Evolutionary conservation across 1,140 invertebrate species (phyloP).

Genomic region (Dinoponera quadriceps): DNA sequence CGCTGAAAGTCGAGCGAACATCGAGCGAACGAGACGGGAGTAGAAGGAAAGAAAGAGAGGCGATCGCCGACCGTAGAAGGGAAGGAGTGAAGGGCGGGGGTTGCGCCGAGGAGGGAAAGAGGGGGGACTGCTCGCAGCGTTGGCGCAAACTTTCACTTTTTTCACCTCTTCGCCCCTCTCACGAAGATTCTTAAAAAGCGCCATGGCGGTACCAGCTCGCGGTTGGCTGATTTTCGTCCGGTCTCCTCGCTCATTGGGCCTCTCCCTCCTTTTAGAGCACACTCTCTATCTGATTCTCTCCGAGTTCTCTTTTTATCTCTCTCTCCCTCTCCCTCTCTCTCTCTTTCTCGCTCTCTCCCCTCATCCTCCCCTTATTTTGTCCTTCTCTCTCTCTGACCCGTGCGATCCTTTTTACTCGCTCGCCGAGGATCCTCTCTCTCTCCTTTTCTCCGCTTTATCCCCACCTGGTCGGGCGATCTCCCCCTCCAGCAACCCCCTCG

Average conservation of each 20-base stretch:
- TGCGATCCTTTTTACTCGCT: slow-evolving; percentile 55
- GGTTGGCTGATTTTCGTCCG: slow-evolving; percentile 79
- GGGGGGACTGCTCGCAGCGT: slow-evolving; percentile 52
- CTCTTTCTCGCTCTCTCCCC: slow-evolving; percentile 14
- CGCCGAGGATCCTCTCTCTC: slow-evolving; percentile 63
- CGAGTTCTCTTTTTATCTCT: slow-evolving; percentile 24
- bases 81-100: slow-evolving; percentile 51
- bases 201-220: slow-evolving; percentile 68
- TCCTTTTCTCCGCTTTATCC: slow-evolving; percentile 62
- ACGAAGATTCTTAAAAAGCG: slow-evolving; percentile 64
- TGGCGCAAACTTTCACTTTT: slow-evolving; percentile 83
- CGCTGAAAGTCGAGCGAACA: slow-evolving; percentile 20
- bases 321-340: slow-evolving; percentile 29
- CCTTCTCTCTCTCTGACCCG: slow-evolving; percentile 31
- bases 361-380: neutral
- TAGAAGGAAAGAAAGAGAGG: slow-evolving; percentile 28
- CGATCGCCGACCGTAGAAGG: slow-evolving; percentile 17
- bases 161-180: slow-evolving; percentile 75
- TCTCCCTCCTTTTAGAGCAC: slow-evolving; percentile 59
- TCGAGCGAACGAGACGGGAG: slow-evolving; percentile 1
- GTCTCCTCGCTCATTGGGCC: slow-evolving; percentile 75
- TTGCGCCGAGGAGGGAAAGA: slow-evolving; percentile 24
- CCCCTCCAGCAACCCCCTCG: slow-evolving; percentile 76
- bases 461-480: slow-evolving; percentile 43
- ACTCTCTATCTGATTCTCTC: slow-evolving; percentile 2